These are phyloP conservation scores for Phania funesta DNA, from an alignment of 2,888 invertebrate species.

Conservation along the genomic window DNA sequence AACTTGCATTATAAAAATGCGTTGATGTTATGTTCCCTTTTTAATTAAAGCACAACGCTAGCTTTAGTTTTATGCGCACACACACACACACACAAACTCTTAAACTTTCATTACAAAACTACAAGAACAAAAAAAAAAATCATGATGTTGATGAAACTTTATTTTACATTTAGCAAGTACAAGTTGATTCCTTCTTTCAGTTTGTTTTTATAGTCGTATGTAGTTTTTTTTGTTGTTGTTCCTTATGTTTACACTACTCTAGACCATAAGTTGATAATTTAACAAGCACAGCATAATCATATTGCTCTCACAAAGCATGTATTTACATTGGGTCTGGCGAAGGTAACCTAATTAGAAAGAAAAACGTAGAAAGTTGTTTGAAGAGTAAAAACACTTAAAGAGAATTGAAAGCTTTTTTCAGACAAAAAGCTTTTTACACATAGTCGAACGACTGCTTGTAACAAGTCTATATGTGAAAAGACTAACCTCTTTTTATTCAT, in stretches of 20 bases:
- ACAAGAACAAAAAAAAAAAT: background rate
- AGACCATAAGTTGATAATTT: constrained; percentile 53
- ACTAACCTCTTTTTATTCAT: no score
- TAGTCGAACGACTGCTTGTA: no score
- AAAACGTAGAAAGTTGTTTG: background rate
- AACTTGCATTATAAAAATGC: constrained; percentile 42
- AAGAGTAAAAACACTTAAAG: background rate
- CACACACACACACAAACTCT: background rate
- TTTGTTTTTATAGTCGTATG: background rate
- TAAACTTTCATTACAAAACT: background rate
- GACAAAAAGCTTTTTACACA: no score
- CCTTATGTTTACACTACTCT: constrained; percentile 52
- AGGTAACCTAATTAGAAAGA: constrained; percentile 28
- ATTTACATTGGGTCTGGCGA: constrained; percentile 23
- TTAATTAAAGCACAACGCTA: constrained; percentile 60
- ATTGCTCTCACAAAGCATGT: constrained; percentile 41
- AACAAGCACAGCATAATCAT: constrained; percentile 62
- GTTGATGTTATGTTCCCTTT: constrained; percentile 56
- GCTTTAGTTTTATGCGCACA: constrained; percentile 1
- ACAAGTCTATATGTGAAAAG: no score
- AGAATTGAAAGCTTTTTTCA: background rate
- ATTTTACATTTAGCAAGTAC: constrained; percentile 32
- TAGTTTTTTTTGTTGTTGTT: constrained; percentile 15
- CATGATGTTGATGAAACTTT: constrained; percentile 45
- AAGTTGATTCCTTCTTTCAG: constrained; percentile 22